Percentiles rank a stretch among this genome's conserved stretches.
These are phyloP conservation scores for Stenotaenia linearis DNA, from an alignment of 2,888 invertebrate genomes.

Conservation along the genomic window DNA sequence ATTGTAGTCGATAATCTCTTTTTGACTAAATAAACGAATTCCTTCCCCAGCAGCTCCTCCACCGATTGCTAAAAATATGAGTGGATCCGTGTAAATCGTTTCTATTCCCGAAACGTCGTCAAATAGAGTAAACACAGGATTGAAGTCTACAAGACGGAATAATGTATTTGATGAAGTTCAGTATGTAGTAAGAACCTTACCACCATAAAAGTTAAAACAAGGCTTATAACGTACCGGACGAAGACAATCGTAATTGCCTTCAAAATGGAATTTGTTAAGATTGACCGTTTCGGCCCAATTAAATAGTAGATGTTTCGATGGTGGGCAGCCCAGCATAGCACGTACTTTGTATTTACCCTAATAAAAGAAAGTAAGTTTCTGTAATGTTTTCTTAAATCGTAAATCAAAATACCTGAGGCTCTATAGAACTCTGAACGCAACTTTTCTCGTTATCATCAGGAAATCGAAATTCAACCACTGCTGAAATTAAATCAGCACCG, in stretches of 20 bases:
- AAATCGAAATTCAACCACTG: not conserved
- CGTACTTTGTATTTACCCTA: not conserved
- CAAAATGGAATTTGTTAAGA: not conserved
- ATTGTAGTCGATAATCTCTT: constrained; percentile 1
- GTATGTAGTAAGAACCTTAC: not conserved
- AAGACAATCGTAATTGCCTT: not conserved
- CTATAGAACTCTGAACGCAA: not conserved
- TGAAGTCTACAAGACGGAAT: not conserved
- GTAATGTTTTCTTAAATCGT: not conserved
- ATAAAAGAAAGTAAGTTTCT: not conserved
- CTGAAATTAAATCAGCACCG: not conserved
- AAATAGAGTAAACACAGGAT: not conserved
- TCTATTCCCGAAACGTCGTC: not conserved
- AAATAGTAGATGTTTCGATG: not conserved
- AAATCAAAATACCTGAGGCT: not conserved
- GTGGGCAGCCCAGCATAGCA: not conserved
- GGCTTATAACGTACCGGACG: not conserved
- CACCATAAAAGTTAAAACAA: not conserved
- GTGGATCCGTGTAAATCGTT: not conserved
- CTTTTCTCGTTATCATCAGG: not conserved
- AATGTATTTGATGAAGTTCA: not conserved
- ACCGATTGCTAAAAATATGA: not conserved
- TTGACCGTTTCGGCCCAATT: not conserved
- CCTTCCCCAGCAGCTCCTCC: not conserved
- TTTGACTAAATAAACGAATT: not conserved